Conservation (phyloP, 2,888 invertebrate species). For the Seira ritae region DNA sequence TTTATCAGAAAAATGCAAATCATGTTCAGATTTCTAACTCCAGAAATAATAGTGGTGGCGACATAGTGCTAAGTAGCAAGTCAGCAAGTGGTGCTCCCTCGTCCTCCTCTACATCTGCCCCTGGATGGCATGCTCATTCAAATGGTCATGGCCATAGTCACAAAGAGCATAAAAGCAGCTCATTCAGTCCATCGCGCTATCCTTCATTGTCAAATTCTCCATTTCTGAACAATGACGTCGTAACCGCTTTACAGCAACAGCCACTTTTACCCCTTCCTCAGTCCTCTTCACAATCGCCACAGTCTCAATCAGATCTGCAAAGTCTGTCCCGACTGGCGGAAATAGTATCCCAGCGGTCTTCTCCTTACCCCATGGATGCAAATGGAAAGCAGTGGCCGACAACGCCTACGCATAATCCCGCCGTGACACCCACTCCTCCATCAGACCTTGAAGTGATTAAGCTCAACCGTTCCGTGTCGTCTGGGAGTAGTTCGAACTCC, state of each 20-base stretch:
- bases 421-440: constrained; percentile 18
- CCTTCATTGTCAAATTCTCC: no score
- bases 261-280: background rate
- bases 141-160: no score
- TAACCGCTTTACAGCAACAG: background rate
- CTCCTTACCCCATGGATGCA: background rate
- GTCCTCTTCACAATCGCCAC: background rate
- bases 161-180: no score
- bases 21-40: constrained; percentile 70
- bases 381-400: constrained; percentile 33
- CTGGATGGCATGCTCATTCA: no score
- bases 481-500: constrained; percentile 37
- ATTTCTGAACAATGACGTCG: no score
- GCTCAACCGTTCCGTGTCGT: constrained; percentile 28
- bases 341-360: constrained; percentile 38
- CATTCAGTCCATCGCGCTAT: no score
- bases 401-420: background rate
- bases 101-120: no score
- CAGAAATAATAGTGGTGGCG: constrained; percentile 68
- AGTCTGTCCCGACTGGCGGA: constrained; percentile 53
- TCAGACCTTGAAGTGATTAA: constrained; percentile 45
- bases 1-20: constrained; percentile 60
- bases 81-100: no score
- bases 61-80: no score
- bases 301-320: constrained; percentile 46